Evolutionary conservation across 2,888 invertebrate species (phyloP), one percentile per base, ranked within the genome.

Genomic region (Mythimna vitellina): DNA sequence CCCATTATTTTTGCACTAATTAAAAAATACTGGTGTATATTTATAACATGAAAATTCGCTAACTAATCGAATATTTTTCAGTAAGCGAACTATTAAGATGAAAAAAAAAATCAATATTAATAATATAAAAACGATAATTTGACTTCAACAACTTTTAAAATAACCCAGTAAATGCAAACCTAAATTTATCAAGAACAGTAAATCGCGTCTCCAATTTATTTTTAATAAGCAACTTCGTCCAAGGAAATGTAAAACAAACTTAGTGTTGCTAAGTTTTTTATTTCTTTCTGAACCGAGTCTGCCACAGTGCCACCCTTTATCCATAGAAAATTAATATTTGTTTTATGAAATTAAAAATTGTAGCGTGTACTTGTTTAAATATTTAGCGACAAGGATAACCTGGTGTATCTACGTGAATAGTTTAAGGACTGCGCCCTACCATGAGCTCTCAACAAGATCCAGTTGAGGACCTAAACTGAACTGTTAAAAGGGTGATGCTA

Each of bases 311-410:
- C 49, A 70, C 80, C 73, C 65, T 70, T 53, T 71, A 73, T 62
- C 69, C 63, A 80, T 85, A 91, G 92, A 89, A 93, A 94, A 94
- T 93, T 93, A 92, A 93, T 94, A 92, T 94, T 94, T 93, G 92
- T 91, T 90, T 91, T 90, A 89, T 86, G 90, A 94, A 94, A 94
- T 94, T 93, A 94, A 93, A 94, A 92, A 89, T 80, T 88, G 56
- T 58, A 32, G 49, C 65, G 20, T 42, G 42, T 67, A 12, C 57
- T 32, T 81, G 25, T 38, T 32, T 57, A 67, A 56, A 53, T 58
- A 12, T 53, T 29, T 25, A 57, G 29, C 0, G 10, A 12, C 17
- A 3, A n/a, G 5, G 4, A 38, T 25, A 38, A 51, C 25, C 17
- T 60, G 38, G 10, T 53, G 14, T 1, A 22, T 46, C 46, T 46